Percentiles rank a stretch among this genome's conserved stretches.
Evolutionary conservation across 1,140 invertebrate genomes (phyloP).

Genomic region (Penaeus chinensis): DNA sequence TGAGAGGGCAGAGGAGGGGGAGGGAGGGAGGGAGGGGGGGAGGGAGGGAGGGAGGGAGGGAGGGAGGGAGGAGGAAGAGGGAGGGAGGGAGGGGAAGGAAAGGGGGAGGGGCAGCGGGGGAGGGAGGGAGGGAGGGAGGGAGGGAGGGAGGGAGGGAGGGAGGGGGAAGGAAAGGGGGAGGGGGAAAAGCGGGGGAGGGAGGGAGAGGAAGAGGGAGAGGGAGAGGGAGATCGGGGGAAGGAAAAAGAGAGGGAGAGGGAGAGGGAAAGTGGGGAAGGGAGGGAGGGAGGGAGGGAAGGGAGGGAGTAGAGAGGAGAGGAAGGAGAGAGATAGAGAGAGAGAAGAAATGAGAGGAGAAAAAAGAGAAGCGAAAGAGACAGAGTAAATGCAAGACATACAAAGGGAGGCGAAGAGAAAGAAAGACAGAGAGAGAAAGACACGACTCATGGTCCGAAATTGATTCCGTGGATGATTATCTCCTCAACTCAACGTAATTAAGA

Average conservation of each 20-base stretch:
- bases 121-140: not conserved
- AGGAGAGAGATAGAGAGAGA: not conserved
- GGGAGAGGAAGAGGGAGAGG: no score
- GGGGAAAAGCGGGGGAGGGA: not conserved
- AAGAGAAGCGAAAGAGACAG: not conserved
- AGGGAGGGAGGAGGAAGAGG: not conserved
- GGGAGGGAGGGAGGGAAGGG: no score
- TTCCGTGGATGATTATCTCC: no score
- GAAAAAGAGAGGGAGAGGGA: no score
- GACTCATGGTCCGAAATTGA: no score
- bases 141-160: not conserved
- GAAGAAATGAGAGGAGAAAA: not conserved
- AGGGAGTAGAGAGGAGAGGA: not conserved
- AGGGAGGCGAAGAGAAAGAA: not conserved
- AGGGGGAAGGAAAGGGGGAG: not conserved
- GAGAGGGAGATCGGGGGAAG: no score
- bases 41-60: no score
- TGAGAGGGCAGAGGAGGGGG: no score
- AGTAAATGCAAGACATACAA: not conserved
- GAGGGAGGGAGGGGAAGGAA: not conserved
- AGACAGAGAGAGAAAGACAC: not conserved
- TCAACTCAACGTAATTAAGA: no score
- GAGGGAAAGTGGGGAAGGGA: no score
- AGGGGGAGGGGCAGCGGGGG: constrained; percentile 2
- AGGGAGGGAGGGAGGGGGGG: no score